Conservation (phyloP, 1,140 invertebrate genomes). For the Wasmannia auropunctata region DNA sequence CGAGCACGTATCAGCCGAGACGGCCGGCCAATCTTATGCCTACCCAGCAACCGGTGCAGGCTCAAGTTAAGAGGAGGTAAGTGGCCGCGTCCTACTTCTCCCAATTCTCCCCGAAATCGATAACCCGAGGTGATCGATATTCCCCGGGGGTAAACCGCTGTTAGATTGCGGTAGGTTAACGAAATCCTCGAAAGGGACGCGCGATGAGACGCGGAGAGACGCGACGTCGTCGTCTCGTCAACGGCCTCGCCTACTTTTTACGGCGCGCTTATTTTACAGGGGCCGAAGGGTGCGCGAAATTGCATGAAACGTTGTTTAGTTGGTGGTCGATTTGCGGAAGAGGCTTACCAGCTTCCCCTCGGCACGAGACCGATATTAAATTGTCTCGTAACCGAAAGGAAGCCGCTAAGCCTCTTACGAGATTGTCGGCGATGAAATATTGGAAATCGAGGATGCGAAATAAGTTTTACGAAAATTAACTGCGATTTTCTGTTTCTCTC, state of each 20-base stretch:
- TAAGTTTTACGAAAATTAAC: background rate
- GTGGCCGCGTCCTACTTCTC: constrained; percentile 47
- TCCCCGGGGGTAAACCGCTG: background rate
- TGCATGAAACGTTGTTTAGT: background rate
- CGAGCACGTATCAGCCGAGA: constrained; percentile 58
- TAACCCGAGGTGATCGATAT: constrained; percentile 40
- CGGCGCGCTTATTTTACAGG: background rate
- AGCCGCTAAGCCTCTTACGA: too few relatives aligned
- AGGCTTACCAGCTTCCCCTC: background rate
- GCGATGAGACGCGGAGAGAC: background rate
- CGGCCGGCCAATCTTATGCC: constrained; percentile 7
- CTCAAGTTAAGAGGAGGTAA: constrained; percentile 78
- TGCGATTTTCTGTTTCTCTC: too few relatives aligned
- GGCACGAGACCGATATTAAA: background rate
- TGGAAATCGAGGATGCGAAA: background rate
- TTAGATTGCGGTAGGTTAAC: constrained; percentile 24
- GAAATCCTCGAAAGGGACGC: background rate
- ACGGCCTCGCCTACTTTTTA: background rate
- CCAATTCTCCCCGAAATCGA: constrained; percentile 52
- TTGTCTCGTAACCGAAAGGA: too few relatives aligned
- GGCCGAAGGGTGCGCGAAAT: background rate
- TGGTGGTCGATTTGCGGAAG: background rate
- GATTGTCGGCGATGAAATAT: constrained; percentile 6
- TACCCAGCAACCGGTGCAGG: constrained; percentile 51
- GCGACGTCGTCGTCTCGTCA: background rate